phyloP scores from a whole-genome alignment of 2,888 invertebrate genomes.

The Desoria tigrina region DNA sequence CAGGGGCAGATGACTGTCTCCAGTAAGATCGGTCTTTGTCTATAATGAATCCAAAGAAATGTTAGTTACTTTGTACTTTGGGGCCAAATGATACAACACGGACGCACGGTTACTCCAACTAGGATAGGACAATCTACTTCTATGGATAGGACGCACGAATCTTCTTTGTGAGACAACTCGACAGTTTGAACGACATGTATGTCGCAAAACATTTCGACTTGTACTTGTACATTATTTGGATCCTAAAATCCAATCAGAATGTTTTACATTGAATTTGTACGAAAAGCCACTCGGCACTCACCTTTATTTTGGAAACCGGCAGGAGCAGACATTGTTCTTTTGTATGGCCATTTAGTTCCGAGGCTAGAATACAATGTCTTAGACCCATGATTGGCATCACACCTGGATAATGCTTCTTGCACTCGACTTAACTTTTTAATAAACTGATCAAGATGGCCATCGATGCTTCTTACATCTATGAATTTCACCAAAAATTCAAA shows the following conservation, averaged over 20 bases:
- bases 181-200: too few species aligned
- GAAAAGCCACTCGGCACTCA: too few species aligned
- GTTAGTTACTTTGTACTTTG: constrained; percentile 11
- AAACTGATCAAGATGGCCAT: constrained; percentile 81
- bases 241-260: too few species aligned
- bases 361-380: constrained; percentile 84
- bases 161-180: too few species aligned
- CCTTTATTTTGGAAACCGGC: constrained; percentile 14
- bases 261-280: too few species aligned
- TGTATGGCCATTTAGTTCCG: constrained; percentile 92
- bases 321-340: constrained; percentile 87
- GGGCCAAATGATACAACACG: too few species aligned
- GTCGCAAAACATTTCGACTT: too few species aligned
- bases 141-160: too few species aligned
- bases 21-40: constrained; percentile 79
- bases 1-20: constrained; percentile 93
- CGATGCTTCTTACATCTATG: constrained; percentile 83
- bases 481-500: constrained; percentile 26
- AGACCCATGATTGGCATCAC: constrained; percentile 59
- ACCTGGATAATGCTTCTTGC: constrained; percentile 70
- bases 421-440: constrained; percentile 84
- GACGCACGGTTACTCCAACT: too few species aligned
- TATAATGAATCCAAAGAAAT: too few species aligned
- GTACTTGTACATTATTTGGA: too few species aligned
- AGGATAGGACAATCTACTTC: too few species aligned